phyloP scores from a whole-genome alignment of 2,888 invertebrate species.

The Nomada hirtipes region DNA sequence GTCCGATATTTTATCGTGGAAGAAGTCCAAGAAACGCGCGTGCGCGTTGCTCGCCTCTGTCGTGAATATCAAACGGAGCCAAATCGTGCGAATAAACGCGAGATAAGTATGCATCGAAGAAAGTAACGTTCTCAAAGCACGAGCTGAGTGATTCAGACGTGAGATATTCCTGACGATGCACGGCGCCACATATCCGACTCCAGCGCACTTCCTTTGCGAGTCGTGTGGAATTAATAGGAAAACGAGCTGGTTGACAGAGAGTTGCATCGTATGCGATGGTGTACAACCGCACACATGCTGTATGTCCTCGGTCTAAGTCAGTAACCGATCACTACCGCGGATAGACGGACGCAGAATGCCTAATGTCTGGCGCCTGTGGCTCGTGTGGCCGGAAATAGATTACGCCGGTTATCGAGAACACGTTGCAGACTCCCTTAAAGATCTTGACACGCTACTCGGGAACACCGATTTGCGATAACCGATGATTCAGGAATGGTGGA shows the following conservation, averaged over 20 bases:
- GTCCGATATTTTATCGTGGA: too few species aligned
- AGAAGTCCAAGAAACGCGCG: too few species aligned
- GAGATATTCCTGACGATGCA: constrained; percentile 79
- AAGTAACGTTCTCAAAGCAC: constrained; percentile 38
- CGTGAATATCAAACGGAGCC: constrained; percentile 21
- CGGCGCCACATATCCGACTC: constrained; percentile 79
- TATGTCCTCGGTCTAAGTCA: constrained; percentile 54
- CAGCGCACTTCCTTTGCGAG: constrained; percentile 76
- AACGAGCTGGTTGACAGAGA: constrained; percentile 66
- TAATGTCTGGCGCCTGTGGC: constrained; percentile 70
- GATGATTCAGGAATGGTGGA: neutral
- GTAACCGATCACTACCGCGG: constrained; percentile 61
- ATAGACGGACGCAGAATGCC: constrained; percentile 65
- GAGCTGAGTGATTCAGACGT: constrained; percentile 77
- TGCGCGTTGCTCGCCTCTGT: too few species aligned
- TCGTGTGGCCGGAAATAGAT: constrained; percentile 69
- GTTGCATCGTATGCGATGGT: constrained; percentile 30
- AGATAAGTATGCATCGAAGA: constrained; percentile 33
- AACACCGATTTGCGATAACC: constrained; percentile 21
- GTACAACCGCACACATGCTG: constrained; percentile 36
- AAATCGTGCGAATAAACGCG: constrained; percentile 15
- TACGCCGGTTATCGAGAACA: constrained; percentile 65
- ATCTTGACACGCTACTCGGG: constrained; percentile 28
- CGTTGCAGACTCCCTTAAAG: constrained; percentile 44
- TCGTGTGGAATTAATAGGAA: constrained; percentile 74